phyloP scores from a whole-genome alignment of 1,140 invertebrate species.

The Bathynomus jamesi region DNA sequence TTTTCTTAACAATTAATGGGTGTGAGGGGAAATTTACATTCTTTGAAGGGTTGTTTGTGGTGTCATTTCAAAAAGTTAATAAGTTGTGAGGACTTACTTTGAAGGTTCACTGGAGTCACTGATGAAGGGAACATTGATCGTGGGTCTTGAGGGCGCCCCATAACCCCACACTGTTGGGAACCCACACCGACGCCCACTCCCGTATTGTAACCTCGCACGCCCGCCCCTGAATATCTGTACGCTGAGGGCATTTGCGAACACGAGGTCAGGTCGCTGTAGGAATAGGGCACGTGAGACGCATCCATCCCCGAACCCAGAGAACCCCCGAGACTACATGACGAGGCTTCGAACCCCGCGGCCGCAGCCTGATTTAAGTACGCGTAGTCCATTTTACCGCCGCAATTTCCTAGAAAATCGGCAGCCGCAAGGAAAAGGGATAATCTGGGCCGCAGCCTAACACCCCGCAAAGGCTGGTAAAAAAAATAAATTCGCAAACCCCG shows the following conservation, averaged over 20 bases:
- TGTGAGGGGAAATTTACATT: too few species aligned
- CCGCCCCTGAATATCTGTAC: conserved; percentile 35
- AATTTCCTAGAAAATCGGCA: conserved; percentile 16
- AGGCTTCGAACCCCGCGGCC: conserved; percentile 55
- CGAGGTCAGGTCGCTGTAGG: conserved; percentile 72
- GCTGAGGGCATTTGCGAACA: conserved; percentile 74
- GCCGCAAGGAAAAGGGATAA: too few species aligned
- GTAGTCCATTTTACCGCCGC: conserved; percentile 53
- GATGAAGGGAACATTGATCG: conserved; percentile 35
- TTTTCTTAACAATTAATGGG: too few species aligned
- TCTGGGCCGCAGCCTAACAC: neutral
- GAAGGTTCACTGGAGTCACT: conserved; percentile 35
- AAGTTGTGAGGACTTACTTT: too few species aligned
- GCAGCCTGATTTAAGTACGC: conserved; percentile 63
- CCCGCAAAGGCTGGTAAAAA: neutral
- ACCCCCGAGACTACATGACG: conserved; percentile 53
- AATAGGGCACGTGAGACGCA: conserved; percentile 60
- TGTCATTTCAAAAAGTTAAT: too few species aligned
- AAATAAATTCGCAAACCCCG: neutral
- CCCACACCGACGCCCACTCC: conserved; percentile 30
- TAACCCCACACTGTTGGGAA: conserved; percentile 34
- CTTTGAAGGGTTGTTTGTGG: too few species aligned
- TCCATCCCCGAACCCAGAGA: conserved; percentile 52
- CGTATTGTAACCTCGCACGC: conserved; percentile 31
- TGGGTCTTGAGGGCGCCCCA: conserved; percentile 35